Base-by-base conservation (phyloP, 2,113 vertebrate genomes). In the Xiphophorus hellerii region DNA sequence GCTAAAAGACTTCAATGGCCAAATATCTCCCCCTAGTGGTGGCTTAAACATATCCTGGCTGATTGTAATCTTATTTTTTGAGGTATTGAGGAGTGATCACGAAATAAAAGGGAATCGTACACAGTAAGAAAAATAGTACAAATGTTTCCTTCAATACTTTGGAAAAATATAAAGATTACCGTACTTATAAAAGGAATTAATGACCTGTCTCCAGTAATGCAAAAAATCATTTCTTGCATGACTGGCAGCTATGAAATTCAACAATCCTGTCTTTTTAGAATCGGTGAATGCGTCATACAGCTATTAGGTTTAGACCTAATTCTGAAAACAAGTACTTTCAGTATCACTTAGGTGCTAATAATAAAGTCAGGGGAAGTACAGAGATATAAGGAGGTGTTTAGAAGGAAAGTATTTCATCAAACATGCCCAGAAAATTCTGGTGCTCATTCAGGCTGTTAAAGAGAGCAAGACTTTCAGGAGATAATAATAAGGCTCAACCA, bases 21-120 rank as follows among this genome's bases (percentile, higher is more conserved):
- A 74, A 82, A 86, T 87, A 81, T 81, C 87, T 80, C 92, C 91
- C 87, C 78, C 92, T 89, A n/a, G 79, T 87, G 92, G 87, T 70
- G 60, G 30, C 0, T 12, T 6, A 70, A 1, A 33, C 44, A 68
- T 1, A 29, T n/a, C 65, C 66, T 17, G 14, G n/a, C 3, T 22
- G 25, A 5, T 27, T 0, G 17, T 5, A 33, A 2, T 65, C 63
- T 25, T 31, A 8, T 35, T 33, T 22, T 35, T 25, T 25, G 20
- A 20, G 51, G 20, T 48, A 17, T 15, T 17, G 4, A 65, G 33
- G 29, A 39, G 22, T 39, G 1, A 66, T 2, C 5, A 6, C 0
- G 9, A 66, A 25, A 10, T 65, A 25, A 22, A 29, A 30, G 17
- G 20, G 31, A 33, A 20, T 35, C 30, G 35, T 25, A 65, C n/a